Evolutionary conservation across 1,140 invertebrate genomes (phyloP).

Genomic region (Pomacea maculata): DNA sequence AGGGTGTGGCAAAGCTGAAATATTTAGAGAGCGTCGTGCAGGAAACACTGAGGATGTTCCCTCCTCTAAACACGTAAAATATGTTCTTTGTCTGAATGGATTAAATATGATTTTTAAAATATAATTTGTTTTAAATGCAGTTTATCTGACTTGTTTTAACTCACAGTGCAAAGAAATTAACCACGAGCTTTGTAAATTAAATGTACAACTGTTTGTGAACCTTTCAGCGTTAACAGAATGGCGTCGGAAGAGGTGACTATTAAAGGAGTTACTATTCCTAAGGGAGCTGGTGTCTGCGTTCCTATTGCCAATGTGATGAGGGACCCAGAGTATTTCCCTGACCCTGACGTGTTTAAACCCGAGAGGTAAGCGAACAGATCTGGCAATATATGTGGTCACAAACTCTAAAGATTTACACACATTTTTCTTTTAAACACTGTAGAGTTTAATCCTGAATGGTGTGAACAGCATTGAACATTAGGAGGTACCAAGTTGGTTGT

Average conservation of each 20-base stretch:
- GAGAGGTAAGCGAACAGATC: slow-evolving; percentile 42
- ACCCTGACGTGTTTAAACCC: slow-evolving; percentile 65
- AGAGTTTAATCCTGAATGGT: too few relatives aligned
- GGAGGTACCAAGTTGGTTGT: too few relatives aligned
- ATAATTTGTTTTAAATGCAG: neutral
- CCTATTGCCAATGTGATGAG: slow-evolving; percentile 69
- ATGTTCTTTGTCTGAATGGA: too few relatives aligned
- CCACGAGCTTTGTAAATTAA: too few relatives aligned
- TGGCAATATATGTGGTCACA: too few relatives aligned
- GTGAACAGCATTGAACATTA: too few relatives aligned
- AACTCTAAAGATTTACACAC: too few relatives aligned
- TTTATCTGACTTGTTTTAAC: too few relatives aligned
- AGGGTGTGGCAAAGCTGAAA: slow-evolving; percentile 28
- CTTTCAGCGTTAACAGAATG: slow-evolving; percentile 33
- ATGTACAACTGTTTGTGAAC: neutral
- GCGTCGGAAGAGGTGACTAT: slow-evolving; percentile 35
- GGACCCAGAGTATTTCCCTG: slow-evolving; percentile 62
- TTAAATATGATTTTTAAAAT: too few relatives aligned
- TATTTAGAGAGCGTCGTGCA: slow-evolving; percentile 32
- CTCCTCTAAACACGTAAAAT: slow-evolving; percentile 27
- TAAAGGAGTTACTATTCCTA: slow-evolving; percentile 66
- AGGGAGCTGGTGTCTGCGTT: slow-evolving; percentile 66
- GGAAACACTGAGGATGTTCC: slow-evolving; percentile 37
- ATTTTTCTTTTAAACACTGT: too few relatives aligned
- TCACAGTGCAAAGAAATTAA: too few relatives aligned